Evolutionary conservation across 2,113 vertebrate species (phyloP).

Genomic region (Mugil cephalus): DNA sequence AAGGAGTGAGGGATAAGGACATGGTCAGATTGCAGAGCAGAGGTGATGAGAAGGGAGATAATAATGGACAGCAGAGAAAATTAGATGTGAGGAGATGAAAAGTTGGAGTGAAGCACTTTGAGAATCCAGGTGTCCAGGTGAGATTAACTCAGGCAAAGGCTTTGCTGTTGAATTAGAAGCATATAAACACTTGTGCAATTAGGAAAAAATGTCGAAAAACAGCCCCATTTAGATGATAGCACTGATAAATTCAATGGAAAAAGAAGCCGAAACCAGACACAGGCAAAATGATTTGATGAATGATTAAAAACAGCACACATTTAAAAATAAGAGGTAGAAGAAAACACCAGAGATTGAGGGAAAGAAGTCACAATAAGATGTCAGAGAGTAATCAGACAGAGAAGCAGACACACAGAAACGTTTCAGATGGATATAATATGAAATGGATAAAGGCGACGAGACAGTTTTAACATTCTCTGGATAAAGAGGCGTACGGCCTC

Average conservation of each 20-base stretch:
- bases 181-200: no score
- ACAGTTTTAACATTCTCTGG: neutral
- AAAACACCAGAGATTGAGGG: no score
- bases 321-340: no score
- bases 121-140: neutral
- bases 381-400: neutral
- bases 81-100: conserved; percentile 5
- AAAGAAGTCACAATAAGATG: neutral
- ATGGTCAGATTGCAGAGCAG: conserved; percentile 7
- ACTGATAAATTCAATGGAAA: no score
- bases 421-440: neutral
- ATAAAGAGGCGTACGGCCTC: neutral
- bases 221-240: no score
- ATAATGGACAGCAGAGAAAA: conserved; percentile 25
- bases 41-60: conserved; percentile 24
- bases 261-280: no score
- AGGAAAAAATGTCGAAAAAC: no score
- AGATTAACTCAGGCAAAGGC: no score
- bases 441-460: neutral
- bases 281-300: no score
- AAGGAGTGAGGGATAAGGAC: conserved; percentile 5
- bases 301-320: no score
- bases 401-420: neutral
- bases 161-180: no score
- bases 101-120: conserved; percentile 12